Evolutionary conservation across 1,140 invertebrate species (phyloP).

Genomic region (Pygmarrhopalites habei): DNA sequence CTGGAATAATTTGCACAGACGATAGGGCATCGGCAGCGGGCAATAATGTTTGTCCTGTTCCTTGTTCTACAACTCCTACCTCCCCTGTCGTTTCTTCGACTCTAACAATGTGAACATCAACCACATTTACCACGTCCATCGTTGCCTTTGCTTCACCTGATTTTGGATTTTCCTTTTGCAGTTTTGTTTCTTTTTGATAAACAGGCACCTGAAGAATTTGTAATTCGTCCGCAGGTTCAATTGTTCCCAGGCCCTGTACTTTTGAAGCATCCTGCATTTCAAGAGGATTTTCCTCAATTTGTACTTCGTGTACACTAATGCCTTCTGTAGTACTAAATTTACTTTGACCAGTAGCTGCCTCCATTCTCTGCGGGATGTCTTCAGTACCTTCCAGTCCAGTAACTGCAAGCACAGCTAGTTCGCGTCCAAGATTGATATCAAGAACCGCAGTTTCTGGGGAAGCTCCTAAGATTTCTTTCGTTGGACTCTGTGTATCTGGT

Average conservation of each 20-base stretch:
- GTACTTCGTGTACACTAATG: not conserved
- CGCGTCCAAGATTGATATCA: not conserved
- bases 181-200: not conserved
- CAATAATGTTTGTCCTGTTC: not conserved
- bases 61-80: not conserved
- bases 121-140: no score
- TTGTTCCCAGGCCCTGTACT: not conserved
- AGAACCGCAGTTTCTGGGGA: not conserved
- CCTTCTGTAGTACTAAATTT: not conserved
- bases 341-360: not conserved
- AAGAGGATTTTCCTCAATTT: not conserved
- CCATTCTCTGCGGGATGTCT: not conserved
- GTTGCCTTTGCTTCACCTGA: not conserved
- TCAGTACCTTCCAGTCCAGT: not conserved
- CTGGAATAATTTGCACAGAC: not conserved
- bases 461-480: not conserved
- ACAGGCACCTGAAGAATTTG: not conserved
- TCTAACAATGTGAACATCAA: not conserved
- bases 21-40: not conserved
- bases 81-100: not conserved
- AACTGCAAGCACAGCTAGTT: not conserved
- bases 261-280: not conserved
- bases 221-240: not conserved
- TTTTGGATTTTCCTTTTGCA: not conserved
- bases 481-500: constrained; percentile 7